phyloP scores from a whole-genome alignment of 2,113 vertebrate species.

The Brachyistius frenatus region DNA sequence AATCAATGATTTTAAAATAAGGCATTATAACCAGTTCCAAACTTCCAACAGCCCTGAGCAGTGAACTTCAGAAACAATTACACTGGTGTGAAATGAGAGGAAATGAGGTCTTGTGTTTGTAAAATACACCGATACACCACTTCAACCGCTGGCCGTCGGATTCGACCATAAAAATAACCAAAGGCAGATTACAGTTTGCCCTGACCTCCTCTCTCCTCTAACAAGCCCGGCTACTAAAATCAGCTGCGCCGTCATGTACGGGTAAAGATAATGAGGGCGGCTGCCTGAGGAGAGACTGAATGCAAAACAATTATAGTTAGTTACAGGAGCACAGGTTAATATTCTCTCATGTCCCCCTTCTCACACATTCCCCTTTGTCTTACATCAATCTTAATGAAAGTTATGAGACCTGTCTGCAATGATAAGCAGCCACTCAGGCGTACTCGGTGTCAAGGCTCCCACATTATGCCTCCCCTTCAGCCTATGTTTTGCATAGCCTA shows the following conservation, averaged over 20 bases:
- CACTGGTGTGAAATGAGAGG: conserved; percentile 62
- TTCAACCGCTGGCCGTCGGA: conserved; percentile 42
- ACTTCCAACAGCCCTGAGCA: conserved; percentile 27
- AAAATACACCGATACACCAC: conserved; percentile 71
- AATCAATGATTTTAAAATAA: conserved; percentile 20
- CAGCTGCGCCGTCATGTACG: conserved; percentile 92
- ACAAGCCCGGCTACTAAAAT: conserved; percentile 81
- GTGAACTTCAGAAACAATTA: conserved; percentile 70
- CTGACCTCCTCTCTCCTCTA: conserved; percentile 79
- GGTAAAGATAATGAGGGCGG: conserved; percentile 95
- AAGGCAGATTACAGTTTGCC: conserved; percentile 71
- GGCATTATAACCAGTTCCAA: conserved; percentile 6
- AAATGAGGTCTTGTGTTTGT: conserved; percentile 75
- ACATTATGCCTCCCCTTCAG: conserved; percentile 95
- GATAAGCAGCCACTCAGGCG: conserved; percentile 97
- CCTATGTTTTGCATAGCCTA: conserved; percentile 99
- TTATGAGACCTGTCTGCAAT: conserved; percentile 97
- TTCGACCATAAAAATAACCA: conserved; percentile 72
- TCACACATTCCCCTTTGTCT: conserved; percentile 89
- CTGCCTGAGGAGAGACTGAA: conserved; percentile 91
- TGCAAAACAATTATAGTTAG: conserved; percentile 98
- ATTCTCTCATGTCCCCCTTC: conserved; percentile 94
- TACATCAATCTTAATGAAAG: conserved; percentile 98
- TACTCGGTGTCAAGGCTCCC: conserved; percentile 93
- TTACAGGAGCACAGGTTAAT: conserved; percentile 98